Evolutionary conservation across 2,888 invertebrate genomes (phyloP).

Genomic region (Cataglyphis albicans): DNA sequence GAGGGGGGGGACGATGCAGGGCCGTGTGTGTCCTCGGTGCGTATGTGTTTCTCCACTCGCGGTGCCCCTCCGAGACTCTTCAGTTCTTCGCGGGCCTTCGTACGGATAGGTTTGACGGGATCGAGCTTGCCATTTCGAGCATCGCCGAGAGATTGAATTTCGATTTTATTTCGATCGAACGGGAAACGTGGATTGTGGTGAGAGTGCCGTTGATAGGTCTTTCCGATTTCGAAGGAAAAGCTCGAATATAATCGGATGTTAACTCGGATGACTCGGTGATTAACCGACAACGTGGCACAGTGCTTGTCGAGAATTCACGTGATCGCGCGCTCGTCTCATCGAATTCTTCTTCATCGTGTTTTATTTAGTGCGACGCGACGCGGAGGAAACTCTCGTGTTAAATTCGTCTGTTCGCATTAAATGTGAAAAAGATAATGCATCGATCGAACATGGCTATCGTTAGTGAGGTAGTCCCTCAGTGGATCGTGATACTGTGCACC

Average conservation of each 20-base stretch:
- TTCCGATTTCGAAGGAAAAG: neutral
- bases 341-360: constrained; percentile 23
- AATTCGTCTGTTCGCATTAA: neutral
- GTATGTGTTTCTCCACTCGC: constrained; percentile 77
- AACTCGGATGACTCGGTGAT: constrained; percentile 16
- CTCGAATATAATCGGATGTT: neutral
- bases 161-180: neutral
- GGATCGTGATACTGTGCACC: neutral
- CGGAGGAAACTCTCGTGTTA: constrained; percentile 8
- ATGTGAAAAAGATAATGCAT: neutral
- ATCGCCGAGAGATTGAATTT: neutral
- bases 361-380: constrained; percentile 8
- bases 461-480: neutral
- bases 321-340: constrained; percentile 19
- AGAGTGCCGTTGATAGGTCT: too few relatives aligned
- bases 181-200: neutral
- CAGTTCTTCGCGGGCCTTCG: constrained; percentile 80
- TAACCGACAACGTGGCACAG: constrained; percentile 45
- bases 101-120: constrained; percentile 64
- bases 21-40: constrained; percentile 78
- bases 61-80: constrained; percentile 75
- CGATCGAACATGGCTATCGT: neutral
- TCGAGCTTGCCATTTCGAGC: neutral
- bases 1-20: constrained; percentile 79
- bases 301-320: constrained; percentile 38